A percentile compares a stretch with the other conserved stretches of the same genome.
Evolutionary conservation across 1,140 invertebrate genomes (phyloP).

Genomic region (Drosophila neocordata): DNA sequence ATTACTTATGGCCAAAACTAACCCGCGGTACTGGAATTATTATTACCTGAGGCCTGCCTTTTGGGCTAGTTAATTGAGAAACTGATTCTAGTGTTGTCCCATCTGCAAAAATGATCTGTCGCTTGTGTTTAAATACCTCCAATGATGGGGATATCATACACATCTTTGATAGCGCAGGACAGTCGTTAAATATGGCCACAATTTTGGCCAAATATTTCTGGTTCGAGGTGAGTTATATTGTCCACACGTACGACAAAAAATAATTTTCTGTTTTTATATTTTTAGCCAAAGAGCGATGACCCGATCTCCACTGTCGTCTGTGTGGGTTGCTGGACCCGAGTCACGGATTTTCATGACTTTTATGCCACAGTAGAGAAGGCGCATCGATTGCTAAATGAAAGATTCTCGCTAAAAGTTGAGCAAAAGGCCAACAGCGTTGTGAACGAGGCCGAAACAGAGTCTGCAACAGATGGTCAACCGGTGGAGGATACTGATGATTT

Average conservation of each 20-base stretch:
- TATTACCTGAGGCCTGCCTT: no score
- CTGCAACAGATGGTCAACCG: background rate
- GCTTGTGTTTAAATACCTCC: conserved; percentile 70
- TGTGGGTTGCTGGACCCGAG: conserved; percentile 55
- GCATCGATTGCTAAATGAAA: conserved; percentile 67
- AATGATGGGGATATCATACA: conserved; percentile 60
- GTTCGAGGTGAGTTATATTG: conserved; percentile 53
- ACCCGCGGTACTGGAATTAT: no score
- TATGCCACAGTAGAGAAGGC: conserved; percentile 64
- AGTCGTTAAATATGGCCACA: conserved; percentile 51
- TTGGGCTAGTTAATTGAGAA: no score
- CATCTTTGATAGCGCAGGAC: conserved; percentile 61
- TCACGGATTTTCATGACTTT: conserved; percentile 64
- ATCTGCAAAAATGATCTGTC: conserved; percentile 71
- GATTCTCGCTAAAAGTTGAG: conserved; percentile 55
- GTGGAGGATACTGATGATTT: background rate
- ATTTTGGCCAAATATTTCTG: conserved; percentile 68
- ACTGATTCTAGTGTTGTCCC: no score
- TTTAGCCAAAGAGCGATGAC: conserved; percentile 69
- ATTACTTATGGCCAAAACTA: no score
- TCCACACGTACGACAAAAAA: background rate
- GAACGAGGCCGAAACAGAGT: background rate
- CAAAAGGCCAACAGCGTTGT: conserved; percentile 14
- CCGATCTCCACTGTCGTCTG: conserved; percentile 70
- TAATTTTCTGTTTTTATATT: background rate